A percentile compares a stretch with the other conserved stretches of the same genome.
Conservation (phyloP, 1,140 invertebrate genomes). For the Hylyphantes graminicola region DNA sequence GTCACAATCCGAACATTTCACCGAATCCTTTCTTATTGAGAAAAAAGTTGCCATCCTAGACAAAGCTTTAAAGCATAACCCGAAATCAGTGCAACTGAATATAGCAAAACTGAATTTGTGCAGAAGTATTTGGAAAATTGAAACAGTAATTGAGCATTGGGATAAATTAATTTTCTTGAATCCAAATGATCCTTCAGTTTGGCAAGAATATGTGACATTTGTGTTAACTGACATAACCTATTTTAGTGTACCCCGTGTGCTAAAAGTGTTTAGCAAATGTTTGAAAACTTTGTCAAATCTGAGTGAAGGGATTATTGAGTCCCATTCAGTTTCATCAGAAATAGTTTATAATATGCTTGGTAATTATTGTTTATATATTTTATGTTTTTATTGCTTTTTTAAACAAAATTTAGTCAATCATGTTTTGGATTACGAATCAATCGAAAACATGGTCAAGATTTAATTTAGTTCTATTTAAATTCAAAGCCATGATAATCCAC, state of each 20-base stretch:
- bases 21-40: slow-evolving; percentile 64
- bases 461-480: too few relatives aligned
- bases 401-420: background rate
- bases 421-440: background rate
- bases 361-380: slow-evolving; percentile 61
- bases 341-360: slow-evolving; percentile 64
- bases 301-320: slow-evolving; percentile 64
- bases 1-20: slow-evolving; percentile 45
- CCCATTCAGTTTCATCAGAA: slow-evolving; percentile 63
- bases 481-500: too few relatives aligned
- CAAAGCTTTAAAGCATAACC: slow-evolving; percentile 69
- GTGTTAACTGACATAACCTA: slow-evolving; percentile 66
- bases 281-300: slow-evolving; percentile 65
- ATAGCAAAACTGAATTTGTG: slow-evolving; percentile 67
- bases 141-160: slow-evolving; percentile 68
- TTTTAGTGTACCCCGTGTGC: slow-evolving; percentile 66
- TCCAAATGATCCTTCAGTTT: slow-evolving; percentile 67
- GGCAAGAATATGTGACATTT: slow-evolving; percentile 68
- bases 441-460: too few relatives aligned
- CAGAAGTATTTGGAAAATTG: slow-evolving; percentile 66
- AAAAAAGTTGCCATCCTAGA: slow-evolving; percentile 70
- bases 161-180: slow-evolving; percentile 69
- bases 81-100: slow-evolving; percentile 66
- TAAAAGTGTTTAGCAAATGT: slow-evolving; percentile 68
- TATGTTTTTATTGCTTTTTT: background rate